Base-by-base conservation (phyloP, 2,888 invertebrate genomes). In the Drosophila borealis region DNA sequence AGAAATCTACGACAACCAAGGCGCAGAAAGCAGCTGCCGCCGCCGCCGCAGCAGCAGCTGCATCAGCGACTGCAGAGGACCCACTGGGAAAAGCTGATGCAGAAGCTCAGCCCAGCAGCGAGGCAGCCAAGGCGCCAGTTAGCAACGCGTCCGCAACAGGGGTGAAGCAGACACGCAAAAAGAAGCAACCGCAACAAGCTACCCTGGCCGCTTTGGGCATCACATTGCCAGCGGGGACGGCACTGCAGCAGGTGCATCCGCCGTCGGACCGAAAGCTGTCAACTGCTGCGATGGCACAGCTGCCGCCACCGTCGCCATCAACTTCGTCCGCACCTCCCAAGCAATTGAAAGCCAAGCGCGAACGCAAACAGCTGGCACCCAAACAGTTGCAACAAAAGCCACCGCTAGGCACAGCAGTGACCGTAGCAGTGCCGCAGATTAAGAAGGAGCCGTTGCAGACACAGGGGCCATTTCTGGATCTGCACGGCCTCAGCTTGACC, bases 401-500 rank as follows among this genome's bases (percentile, higher is more conserved):
- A 11, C 34, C 60, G n/a, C 14, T 51, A 8, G 61, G 54, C 4
- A 6, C 59, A 0, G 0, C 59, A 29, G 55, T 63, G 19, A 11
- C 65, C 10, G 51, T 54, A 6, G 37, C 71, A 14, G 39, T 77
- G 60, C 68, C 64, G 34, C 81, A 87, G 54, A 81, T 79, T 53
- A 87, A 87, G 33, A 84, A 89, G 70, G 88, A 89, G 36, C 84
- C 78, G 4, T 34, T 64, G 34, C 76, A 73, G 19, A 54, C 65
- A 2, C 76, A 79, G 36, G 74, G 79, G n/a, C 74, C 80, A 2
- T 91, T 91, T 57, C 70, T 89, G 0, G 92, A 92, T 65, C 65
- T 92, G 21, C 90, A 91, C 56, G 89, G 90, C 3, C 81, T 92
- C 6, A 92, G 92, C 61, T 81, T 92, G 41, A 91, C 92, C 1